phyloP scores from a whole-genome alignment of 2,888 invertebrate genomes.

The Chalcosyrphus nemorum region DNA sequence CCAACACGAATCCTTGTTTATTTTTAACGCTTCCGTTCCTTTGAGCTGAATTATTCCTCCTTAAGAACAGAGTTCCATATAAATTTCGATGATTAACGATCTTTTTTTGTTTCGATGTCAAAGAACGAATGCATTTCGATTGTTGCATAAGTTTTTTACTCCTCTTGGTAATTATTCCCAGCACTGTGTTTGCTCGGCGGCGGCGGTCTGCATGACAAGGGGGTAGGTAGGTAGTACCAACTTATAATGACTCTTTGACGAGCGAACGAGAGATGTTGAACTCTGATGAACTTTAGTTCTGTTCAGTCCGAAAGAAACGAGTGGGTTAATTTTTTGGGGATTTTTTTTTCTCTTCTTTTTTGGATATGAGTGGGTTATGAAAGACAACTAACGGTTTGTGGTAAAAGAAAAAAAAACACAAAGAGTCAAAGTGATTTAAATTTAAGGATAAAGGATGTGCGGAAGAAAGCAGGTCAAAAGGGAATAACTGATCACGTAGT shows the following conservation, averaged over 20 bases:
- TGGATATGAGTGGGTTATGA: conserved; percentile 60
- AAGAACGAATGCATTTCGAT: conserved; percentile 57
- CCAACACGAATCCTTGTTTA: conserved; percentile 29
- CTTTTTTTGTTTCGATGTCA: conserved; percentile 33
- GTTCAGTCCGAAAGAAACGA: background rate
- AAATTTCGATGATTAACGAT: conserved; percentile 61
- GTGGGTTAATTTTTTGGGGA: conserved; percentile 32
- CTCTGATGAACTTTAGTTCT: conserved; percentile 44
- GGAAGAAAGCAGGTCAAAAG: conserved; percentile 46
- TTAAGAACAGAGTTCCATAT: conserved; percentile 12
- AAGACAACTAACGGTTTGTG: conserved; percentile 60
- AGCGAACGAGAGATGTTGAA: conserved; percentile 36
- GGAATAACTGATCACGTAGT: conserved; percentile 27
- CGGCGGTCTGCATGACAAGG: too few species aligned
- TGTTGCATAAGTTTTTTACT: conserved; percentile 65
- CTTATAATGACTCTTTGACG: conserved; percentile 47
- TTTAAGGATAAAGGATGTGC: conserved; percentile 57
- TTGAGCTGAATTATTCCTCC: background rate
- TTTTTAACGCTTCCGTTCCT: conserved; percentile 58
- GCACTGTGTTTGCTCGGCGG: background rate
- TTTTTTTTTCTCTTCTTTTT: background rate
- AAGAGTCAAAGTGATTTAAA: too few species aligned
- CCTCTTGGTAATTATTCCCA: conserved; percentile 48
- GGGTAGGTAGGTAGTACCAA: conserved; percentile 44
- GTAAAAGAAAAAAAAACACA: conserved; percentile 11